phyloP scores from a whole-genome alignment of 2,888 invertebrate species.

The Andrena flavipes region DNA sequence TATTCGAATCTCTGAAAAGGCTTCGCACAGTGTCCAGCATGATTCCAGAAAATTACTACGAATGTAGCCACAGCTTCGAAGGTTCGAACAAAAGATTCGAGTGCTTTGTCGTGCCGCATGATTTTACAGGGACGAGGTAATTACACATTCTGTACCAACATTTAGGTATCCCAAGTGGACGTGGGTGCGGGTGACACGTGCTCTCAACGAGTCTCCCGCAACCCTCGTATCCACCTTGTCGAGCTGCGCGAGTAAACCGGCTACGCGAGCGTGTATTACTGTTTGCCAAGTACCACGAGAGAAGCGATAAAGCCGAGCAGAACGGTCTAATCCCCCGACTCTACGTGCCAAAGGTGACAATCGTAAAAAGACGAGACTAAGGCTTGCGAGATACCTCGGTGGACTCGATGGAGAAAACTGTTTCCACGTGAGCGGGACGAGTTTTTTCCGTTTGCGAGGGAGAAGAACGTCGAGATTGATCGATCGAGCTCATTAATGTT shows the following conservation, averaged over 20 bases:
- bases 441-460: neutral
- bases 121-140: too few species aligned
- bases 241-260: constrained; percentile 8
- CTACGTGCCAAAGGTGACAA: constrained; percentile 30
- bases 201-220: constrained; percentile 5
- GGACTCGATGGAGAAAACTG: too few species aligned
- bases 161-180: neutral
- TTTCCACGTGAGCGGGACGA: neutral
- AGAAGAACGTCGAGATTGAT: neutral
- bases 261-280: constrained; percentile 31
- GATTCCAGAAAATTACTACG: too few species aligned
- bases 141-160: too few species aligned
- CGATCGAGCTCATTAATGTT: neutral
- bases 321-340: constrained; percentile 24
- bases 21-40: neutral
- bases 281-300: constrained; percentile 38
- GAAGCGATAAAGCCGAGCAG: constrained; percentile 24
- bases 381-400: neutral
- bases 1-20: neutral
- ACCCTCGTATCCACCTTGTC: neutral
- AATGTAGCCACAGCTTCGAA: too few species aligned
- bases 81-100: too few species aligned
- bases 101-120: too few species aligned
- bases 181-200: neutral
- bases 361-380: constrained; percentile 20